Conservation (phyloP, 2,797 vertebrate genomes). For the Cuniculus paca region DNA sequence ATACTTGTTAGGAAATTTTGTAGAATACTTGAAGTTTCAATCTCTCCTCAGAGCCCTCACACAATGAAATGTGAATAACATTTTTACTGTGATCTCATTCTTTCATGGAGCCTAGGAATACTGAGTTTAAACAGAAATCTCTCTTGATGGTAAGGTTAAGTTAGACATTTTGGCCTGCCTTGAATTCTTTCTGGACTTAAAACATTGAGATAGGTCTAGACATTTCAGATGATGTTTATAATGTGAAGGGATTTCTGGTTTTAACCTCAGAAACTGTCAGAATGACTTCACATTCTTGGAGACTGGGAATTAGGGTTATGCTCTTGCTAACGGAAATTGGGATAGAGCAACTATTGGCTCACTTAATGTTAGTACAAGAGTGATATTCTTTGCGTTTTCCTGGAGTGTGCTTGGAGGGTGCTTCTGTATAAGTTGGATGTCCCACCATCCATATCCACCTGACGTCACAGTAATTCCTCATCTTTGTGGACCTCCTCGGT, state of each 20-base stretch:
- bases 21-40: background rate
- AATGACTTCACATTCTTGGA: background rate
- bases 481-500: background rate
- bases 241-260: background rate
- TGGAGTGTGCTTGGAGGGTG: background rate
- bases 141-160: background rate
- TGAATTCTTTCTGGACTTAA: background rate
- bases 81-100: background rate
- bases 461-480: background rate
- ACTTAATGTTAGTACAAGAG: background rate
- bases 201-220: background rate
- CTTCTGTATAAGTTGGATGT: background rate
- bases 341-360: background rate
- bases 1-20: background rate
- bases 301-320: background rate
- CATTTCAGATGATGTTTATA: background rate
- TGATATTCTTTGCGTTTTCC: background rate
- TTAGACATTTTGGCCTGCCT: background rate
- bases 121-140: background rate
- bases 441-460: background rate
- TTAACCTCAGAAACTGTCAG: constrained; percentile 14
- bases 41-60: background rate
- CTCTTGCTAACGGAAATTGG: background rate
- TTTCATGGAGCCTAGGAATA: background rate
- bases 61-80: background rate